Percentiles rank a stretch among this genome's conserved stretches.
phyloP scores from a whole-genome alignment of 2,888 invertebrate species.

The Clepsis dumicolana region DNA sequence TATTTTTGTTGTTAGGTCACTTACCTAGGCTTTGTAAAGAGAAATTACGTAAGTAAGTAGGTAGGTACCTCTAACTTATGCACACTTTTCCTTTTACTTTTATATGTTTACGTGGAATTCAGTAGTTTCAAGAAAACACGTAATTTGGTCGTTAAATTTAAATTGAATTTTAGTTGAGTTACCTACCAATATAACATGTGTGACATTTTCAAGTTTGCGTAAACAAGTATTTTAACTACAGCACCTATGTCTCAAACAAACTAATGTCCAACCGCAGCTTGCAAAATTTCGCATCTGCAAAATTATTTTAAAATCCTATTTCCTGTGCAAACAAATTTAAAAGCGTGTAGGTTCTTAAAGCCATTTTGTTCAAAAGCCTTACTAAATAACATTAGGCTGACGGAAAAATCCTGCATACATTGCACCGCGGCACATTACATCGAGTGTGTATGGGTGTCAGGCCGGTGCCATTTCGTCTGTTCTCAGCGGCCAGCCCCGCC shows the following conservation, averaged over 20 bases:
- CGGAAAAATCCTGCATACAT: constrained; percentile 35
- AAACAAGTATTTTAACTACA: neutral
- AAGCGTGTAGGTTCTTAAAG: neutral
- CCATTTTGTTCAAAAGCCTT: constrained; percentile 5
- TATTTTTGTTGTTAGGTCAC: too few species aligned
- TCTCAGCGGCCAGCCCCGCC: constrained; percentile 26
- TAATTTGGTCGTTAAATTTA: constrained; percentile 14
- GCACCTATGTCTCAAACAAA: neutral
- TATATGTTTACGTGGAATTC: neutral
- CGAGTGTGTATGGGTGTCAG: constrained; percentile 24
- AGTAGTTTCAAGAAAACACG: constrained; percentile 7
- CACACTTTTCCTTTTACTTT: neutral
- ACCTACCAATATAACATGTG: neutral
- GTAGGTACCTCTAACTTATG: neutral
- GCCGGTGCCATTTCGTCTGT: constrained; percentile 52
- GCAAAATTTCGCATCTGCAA: neutral
- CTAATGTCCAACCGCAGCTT: neutral
- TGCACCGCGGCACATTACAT: constrained; percentile 21
- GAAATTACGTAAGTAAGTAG: too few species aligned
- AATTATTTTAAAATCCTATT: neutral
- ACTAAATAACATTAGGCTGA: constrained; percentile 30
- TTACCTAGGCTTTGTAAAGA: too few species aligned
- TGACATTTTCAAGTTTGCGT: constrained; percentile 17
- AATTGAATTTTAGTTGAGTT: neutral
- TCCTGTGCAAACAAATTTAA: neutral